These are phyloP conservation scores for Sarcophaga rosellei DNA, from an alignment of 2,888 invertebrate genomes.

Conservation along the genomic window DNA sequence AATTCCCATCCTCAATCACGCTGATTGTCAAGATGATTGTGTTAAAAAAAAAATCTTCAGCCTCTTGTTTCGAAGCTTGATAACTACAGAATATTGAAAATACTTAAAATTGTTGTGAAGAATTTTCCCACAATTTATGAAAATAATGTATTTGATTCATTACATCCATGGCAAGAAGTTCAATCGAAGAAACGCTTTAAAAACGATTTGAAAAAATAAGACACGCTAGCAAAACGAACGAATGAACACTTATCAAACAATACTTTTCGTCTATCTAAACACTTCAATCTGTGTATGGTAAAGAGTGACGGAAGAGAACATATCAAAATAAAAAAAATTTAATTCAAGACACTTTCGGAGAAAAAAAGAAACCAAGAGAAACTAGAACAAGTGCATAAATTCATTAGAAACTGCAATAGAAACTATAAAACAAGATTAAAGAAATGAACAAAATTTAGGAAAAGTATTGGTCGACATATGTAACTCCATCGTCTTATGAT, in stretches of 20 bases:
- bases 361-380: constrained; percentile 21
- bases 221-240: not conserved
- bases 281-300: constrained; percentile 19
- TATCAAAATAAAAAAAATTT: constrained; percentile 19
- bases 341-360: constrained; percentile 32
- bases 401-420: constrained; percentile 33
- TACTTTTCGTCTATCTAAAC: constrained; percentile 25
- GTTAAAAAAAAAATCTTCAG: too few relatives aligned
- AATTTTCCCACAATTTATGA: constrained; percentile 36
- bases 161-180: constrained; percentile 15
- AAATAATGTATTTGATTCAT: constrained; percentile 52
- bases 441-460: not conserved
- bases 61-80: too few relatives aligned
- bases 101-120: constrained; percentile 17
- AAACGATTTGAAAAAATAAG: not conserved
- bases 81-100: not conserved
- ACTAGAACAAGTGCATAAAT: constrained; percentile 61
- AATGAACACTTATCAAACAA: constrained; percentile 41
- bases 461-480: too few relatives aligned
- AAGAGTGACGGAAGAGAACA: not conserved
- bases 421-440: constrained; percentile 10
- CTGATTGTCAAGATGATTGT: too few relatives aligned
- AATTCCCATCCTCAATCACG: too few relatives aligned
- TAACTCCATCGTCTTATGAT: too few relatives aligned
- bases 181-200: constrained; percentile 39